These are phyloP conservation scores for Drosophila bocqueti DNA, from an alignment of 1,140 invertebrate genomes.

Conservation along the genomic window DNA sequence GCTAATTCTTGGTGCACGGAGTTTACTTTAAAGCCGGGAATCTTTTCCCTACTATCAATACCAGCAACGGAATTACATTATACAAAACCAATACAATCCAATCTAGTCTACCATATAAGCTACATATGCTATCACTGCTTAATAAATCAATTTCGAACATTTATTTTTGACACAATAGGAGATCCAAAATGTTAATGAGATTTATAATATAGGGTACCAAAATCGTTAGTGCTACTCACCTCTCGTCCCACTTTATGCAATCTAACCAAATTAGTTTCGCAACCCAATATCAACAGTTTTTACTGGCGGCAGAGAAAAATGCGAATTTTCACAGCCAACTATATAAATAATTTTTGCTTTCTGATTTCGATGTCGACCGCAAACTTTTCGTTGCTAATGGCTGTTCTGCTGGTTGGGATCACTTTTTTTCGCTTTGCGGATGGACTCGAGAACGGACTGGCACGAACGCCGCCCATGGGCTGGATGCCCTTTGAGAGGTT, in stretches of 20 bases:
- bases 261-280: slow-evolving; percentile 9
- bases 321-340: background rate
- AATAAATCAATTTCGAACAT: background rate
- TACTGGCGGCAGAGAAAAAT: background rate
- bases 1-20: too few relatives aligned
- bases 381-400: background rate
- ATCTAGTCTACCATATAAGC: background rate
- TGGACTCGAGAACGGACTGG: slow-evolving; percentile 92
- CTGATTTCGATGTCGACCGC: background rate
- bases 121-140: background rate
- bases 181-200: background rate
- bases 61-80: background rate
- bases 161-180: background rate
- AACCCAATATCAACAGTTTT: background rate
- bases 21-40: too few relatives aligned
- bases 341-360: background rate
- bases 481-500: slow-evolving; percentile 97
- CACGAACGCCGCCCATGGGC: slow-evolving; percentile 92
- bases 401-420: background rate
- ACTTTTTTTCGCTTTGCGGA: background rate
- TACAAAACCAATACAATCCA: background rate
- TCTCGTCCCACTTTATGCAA: background rate
- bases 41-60: too few relatives aligned
- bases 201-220: background rate
- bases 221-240: background rate